These are phyloP conservation scores for Oncorhynchus kisutch DNA, from an alignment of 2,113 vertebrate genomes.

Conservation along the genomic window DNA sequence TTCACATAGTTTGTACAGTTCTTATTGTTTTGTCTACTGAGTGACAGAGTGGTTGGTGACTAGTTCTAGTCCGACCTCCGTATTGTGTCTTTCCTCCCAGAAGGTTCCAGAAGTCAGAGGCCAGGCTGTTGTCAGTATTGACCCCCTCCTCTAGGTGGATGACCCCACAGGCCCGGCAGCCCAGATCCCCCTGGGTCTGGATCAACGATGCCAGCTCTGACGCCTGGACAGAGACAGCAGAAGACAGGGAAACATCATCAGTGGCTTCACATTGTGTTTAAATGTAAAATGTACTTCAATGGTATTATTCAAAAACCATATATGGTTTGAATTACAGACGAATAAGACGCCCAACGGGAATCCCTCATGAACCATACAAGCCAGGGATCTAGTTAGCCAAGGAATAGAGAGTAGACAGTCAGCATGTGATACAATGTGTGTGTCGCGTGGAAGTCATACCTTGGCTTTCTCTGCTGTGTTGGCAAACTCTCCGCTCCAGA, in stretches of 20 bases:
- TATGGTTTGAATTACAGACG: no score
- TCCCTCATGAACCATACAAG: no score
- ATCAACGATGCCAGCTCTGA: slow-evolving; percentile 63
- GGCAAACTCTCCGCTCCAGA: slow-evolving; percentile 75
- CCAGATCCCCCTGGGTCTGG: slow-evolving; percentile 66
- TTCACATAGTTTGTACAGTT: not conserved
- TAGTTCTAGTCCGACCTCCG: slow-evolving; percentile 58
- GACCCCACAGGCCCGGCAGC: slow-evolving; percentile 66
- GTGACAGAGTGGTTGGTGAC: not conserved
- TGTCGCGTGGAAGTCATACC: slow-evolving; percentile 47
- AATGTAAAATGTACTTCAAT: no score
- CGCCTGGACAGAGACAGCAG: slow-evolving; percentile 51
- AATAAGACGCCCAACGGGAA: no score
- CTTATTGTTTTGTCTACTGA: not conserved
- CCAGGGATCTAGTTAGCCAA: no score
- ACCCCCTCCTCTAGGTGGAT: slow-evolving; percentile 73
- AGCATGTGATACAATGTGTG: not conserved
- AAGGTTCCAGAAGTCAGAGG: slow-evolving; percentile 74
- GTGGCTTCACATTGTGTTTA: no score
- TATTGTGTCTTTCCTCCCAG: slow-evolving; percentile 70
- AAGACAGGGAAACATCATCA: no score
- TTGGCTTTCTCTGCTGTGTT: slow-evolving; percentile 72
- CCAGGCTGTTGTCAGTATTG: slow-evolving; percentile 56
- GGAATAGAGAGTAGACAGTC: no score
- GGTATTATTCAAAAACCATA: no score